Percentiles rank a stretch among this genome's conserved stretches.
phyloP scores from a whole-genome alignment of 92 coral and sea anemone genomes.

The Chrysogorgia sp. region DNA sequence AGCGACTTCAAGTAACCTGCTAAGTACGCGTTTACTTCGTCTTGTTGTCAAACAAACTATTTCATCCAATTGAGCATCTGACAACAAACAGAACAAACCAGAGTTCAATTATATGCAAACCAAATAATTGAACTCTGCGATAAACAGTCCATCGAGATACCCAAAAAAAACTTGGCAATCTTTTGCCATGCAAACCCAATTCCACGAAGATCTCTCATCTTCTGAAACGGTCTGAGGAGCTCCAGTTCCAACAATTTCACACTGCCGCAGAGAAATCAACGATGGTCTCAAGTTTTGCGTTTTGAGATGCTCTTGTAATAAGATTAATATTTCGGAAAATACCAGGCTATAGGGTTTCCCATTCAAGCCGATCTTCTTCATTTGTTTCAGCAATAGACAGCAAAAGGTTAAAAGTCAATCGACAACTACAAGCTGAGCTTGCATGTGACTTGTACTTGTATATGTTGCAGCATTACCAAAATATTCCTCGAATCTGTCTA shows the following conservation, averaged over 20 bases:
- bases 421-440: conserved; percentile 36
- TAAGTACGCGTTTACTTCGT: conserved; percentile 38
- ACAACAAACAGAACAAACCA: conserved; percentile 13
- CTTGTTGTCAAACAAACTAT: conserved; percentile 55
- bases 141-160: conserved; percentile 46
- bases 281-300: conserved; percentile 31
- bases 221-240: conserved; percentile 30
- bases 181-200: conserved; percentile 46
- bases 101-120: conserved; percentile 6
- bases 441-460: conserved; percentile 10
- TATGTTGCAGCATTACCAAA: conserved; percentile 5
- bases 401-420: conserved; percentile 27
- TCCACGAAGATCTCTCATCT: conserved; percentile 39
- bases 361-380: conserved; percentile 36
- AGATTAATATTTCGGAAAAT: conserved; percentile 18
- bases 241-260: conserved; percentile 36
- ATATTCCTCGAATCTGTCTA: conserved; percentile 41
- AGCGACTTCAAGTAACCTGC: conserved; percentile 60
- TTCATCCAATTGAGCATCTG: conserved; percentile 52
- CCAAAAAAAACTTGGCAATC: conserved; percentile 40
- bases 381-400: conserved; percentile 34
- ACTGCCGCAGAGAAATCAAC: conserved; percentile 34
- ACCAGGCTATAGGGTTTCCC: conserved; percentile 13
- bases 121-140: conserved; percentile 32
- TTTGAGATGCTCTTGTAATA: conserved; percentile 39